A percentile compares a stretch with the other conserved stretches of the same genome.
phyloP scores from a whole-genome alignment of 2,888 invertebrate genomes.

The Euproctis similis region DNA sequence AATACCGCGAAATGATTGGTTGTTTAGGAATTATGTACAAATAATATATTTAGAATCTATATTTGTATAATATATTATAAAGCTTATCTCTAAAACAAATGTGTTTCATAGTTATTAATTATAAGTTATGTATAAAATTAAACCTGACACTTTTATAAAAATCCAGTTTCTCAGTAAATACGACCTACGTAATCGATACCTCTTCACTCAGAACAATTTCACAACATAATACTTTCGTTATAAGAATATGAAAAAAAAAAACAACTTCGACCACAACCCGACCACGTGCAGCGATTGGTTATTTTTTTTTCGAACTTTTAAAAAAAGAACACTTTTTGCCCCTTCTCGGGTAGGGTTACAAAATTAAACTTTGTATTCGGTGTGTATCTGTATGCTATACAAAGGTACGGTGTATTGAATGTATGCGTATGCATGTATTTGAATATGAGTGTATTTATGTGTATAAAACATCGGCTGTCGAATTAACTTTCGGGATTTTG shows the following conservation, averaged over 20 bases:
- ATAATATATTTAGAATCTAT: no score
- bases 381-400: constrained; percentile 33
- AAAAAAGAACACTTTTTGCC: constrained; percentile 59
- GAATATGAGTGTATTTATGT: constrained; percentile 11
- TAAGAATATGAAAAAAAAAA: constrained; percentile 31
- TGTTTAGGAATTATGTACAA: no score
- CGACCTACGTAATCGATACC: constrained; percentile 45
- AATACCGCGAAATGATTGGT: no score
- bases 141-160: constrained; percentile 9
- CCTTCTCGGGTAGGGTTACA: constrained; percentile 63
- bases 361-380: constrained; percentile 60
- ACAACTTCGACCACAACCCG: constrained; percentile 62
- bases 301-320: no score
- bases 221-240: constrained; percentile 62
- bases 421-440: constrained; percentile 7
- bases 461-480: constrained; percentile 40
- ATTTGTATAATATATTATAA: no score
- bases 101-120: no score
- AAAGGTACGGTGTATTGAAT: constrained; percentile 17
- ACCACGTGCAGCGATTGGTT: constrained; percentile 69
- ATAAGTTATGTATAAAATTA: no score
- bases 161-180: constrained; percentile 18
- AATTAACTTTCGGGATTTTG: constrained; percentile 27
- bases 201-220: constrained; percentile 49
- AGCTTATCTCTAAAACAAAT: no score